These are phyloP conservation scores for Polyodon spathula DNA, from an alignment of 2,113 vertebrate genomes.

Conservation along the genomic window DNA sequence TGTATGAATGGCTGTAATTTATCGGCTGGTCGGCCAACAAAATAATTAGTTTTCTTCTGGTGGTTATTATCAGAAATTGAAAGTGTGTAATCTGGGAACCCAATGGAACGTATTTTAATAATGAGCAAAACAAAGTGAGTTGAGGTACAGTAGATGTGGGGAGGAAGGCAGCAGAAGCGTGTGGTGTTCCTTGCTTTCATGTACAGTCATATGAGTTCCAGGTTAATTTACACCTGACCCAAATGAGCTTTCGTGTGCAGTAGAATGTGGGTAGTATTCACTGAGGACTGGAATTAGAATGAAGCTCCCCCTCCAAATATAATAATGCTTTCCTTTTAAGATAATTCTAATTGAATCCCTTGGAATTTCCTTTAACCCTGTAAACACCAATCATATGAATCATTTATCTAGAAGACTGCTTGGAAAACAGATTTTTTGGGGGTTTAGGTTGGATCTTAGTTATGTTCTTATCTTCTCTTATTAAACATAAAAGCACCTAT, in stretches of 20 bases:
- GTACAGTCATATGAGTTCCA: conserved; percentile 5
- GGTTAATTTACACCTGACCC: conserved; percentile 14
- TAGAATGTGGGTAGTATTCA: conserved; percentile 8
- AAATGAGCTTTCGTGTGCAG: conserved; percentile 2
- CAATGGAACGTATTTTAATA: conserved; percentile 30
- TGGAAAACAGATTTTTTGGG: too few species aligned
- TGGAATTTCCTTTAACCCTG: too few species aligned
- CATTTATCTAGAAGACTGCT: too few species aligned
- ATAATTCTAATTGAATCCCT: too few species aligned
- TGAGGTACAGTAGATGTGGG: background rate
- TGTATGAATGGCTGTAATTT: conserved; percentile 48
- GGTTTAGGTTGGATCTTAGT: too few species aligned
- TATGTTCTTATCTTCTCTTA: too few species aligned
- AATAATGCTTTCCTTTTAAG: too few species aligned
- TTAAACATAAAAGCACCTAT: too few species aligned
- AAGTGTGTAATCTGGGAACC: conserved; percentile 46
- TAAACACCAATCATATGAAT: too few species aligned
- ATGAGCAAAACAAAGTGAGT: conserved; percentile 19
- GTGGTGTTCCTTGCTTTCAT: conserved; percentile 4
- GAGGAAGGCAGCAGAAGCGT: background rate
- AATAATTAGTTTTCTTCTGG: conserved; percentile 64
- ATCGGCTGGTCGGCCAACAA: conserved; percentile 65
- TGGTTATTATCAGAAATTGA: conserved; percentile 46
- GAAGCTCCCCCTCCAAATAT: too few species aligned
- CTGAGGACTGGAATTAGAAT: background rate